Evolutionary conservation across 2,888 invertebrate species (phyloP).

Genomic region (Thymelicus acteon): DNA sequence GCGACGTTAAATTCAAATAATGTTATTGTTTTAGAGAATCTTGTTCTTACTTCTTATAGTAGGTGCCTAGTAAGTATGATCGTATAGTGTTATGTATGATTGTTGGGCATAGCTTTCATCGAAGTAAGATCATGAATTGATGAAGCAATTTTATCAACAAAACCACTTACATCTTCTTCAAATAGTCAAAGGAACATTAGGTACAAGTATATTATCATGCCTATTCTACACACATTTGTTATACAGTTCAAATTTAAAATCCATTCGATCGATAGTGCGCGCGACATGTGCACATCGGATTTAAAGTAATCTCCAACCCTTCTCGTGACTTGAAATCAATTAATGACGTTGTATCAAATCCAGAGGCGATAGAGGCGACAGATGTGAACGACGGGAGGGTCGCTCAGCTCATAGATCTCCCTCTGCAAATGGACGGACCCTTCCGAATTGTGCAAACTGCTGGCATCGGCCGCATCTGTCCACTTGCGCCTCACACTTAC

Average conservation of each 20-base stretch:
- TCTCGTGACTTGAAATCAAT: slow-evolving; percentile 71
- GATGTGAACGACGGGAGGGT: slow-evolving; percentile 79
- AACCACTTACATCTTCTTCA: no score
- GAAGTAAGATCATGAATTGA: no score
- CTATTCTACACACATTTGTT: background rate
- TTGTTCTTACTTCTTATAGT: no score
- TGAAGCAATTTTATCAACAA: no score
- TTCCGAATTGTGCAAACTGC: slow-evolving; percentile 79
- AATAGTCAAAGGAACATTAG: no score
- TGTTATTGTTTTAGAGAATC: no score
- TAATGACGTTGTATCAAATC: slow-evolving; percentile 80
- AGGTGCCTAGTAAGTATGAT: no score
- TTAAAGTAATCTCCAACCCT: slow-evolving; percentile 67
- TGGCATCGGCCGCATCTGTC: slow-evolving; percentile 77
- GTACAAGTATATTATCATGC: background rate
- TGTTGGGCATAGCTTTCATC: no score
- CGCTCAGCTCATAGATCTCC: slow-evolving; percentile 65
- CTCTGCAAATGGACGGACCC: slow-evolving; percentile 62
- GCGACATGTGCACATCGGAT: slow-evolving; percentile 60
- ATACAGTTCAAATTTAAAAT: background rate
- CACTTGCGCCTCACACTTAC: slow-evolving; percentile 61
- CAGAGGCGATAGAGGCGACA: slow-evolving; percentile 70
- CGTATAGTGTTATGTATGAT: no score
- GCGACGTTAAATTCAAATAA: no score
- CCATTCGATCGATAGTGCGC: slow-evolving; percentile 21